Conservation (phyloP, 2,797 vertebrate species). For the Cryptoprocta ferox region DNA sequence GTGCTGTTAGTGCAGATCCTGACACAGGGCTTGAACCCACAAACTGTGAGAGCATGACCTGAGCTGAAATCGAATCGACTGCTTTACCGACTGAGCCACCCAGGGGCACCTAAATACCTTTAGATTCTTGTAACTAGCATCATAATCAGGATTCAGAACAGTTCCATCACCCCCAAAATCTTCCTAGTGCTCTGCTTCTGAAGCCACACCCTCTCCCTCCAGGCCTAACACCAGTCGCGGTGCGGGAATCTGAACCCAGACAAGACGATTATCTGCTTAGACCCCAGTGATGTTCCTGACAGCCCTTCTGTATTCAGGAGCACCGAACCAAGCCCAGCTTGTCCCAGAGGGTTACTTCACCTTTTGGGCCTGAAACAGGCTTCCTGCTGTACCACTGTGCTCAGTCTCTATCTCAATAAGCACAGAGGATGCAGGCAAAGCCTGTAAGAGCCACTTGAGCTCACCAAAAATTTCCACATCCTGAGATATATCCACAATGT, state of each 20-base stretch:
- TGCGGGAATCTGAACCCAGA: background rate
- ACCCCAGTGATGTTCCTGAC: background rate
- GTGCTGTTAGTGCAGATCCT: too few species aligned
- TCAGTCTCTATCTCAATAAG: background rate
- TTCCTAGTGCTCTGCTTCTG: background rate
- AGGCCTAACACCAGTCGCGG: background rate
- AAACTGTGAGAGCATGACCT: too few species aligned
- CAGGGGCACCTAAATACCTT: background rate
- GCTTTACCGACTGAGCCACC: too few species aligned
- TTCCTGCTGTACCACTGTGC: background rate
- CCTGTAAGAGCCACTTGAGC: background rate
- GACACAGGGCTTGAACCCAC: too few species aligned
- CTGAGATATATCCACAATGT: slow-evolving; percentile 6
- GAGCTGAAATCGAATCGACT: too few species aligned
- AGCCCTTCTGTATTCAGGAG: background rate
- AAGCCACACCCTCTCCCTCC: background rate
- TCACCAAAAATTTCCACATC: slow-evolving; percentile 58
- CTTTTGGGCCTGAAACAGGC: background rate
- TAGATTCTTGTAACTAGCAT: background rate
- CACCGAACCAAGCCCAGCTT: background rate
- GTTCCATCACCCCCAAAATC: background rate
- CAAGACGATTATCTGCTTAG: background rate
- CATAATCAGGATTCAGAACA: background rate
- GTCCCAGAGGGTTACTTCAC: background rate
- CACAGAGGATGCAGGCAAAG: background rate